Evolutionary conservation across 2,113 vertebrate species (phyloP).

Genomic region (Lophius piscatorius): DNA sequence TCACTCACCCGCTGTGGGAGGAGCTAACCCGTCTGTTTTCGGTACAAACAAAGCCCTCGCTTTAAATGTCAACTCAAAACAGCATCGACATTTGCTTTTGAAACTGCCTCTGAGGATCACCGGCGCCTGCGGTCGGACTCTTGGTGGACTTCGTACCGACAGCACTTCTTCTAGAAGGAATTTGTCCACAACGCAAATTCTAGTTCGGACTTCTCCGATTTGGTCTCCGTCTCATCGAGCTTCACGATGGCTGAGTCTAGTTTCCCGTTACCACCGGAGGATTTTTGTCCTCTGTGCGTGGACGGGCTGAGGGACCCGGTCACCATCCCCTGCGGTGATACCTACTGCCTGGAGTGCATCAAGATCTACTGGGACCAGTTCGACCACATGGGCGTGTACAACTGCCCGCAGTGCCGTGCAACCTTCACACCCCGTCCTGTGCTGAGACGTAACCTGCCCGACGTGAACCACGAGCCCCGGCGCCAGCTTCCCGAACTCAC

Average conservation of each 20-base stretch:
- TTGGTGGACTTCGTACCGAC: conserved; percentile 5
- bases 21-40: conserved; percentile 49
- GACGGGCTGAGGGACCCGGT: conserved; percentile 72
- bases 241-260: conserved; percentile 72
- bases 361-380: conserved; percentile 84
- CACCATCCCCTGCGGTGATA: conserved; percentile 81
- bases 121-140: not conserved
- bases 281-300: conserved; percentile 72
- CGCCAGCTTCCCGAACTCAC: conserved; percentile 42
- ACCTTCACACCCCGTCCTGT: conserved; percentile 80
- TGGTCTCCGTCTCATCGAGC: not conserved
- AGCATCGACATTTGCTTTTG: conserved; percentile 17
- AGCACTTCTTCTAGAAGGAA: too few species aligned
- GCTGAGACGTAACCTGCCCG: conserved; percentile 68
- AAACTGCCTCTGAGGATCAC: not conserved
- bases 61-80: conserved; percentile 50
- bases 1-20: conserved; percentile 39
- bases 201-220: not conserved
- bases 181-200: too few species aligned
- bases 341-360: conserved; percentile 81
- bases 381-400: conserved; percentile 79
- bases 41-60: conserved; percentile 52
- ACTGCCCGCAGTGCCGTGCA: conserved; percentile 76
- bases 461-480: conserved; percentile 53
- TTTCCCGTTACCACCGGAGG: conserved; percentile 64